A percentile compares a stretch with the other conserved stretches of the same genome.
phyloP scores from a whole-genome alignment of 2,797 vertebrate species.

The Pangasius krempfi region DNA sequence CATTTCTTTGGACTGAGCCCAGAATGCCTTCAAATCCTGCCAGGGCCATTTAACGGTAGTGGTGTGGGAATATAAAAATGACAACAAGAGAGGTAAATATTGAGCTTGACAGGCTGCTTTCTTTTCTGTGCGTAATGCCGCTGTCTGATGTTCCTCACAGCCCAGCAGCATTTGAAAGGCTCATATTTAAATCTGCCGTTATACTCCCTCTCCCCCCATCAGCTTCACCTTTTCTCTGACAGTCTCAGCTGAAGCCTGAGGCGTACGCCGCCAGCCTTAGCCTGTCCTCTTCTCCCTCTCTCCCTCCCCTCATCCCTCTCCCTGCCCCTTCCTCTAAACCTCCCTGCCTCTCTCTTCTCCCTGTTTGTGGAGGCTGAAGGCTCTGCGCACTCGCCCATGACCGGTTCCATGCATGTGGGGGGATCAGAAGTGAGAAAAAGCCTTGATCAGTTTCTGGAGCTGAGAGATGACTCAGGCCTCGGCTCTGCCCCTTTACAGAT shows the following conservation, averaged over 20 bases:
- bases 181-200: slow-evolving; percentile 55
- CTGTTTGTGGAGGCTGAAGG: slow-evolving; percentile 41
- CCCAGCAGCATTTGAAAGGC: slow-evolving; percentile 50
- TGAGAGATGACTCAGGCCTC: slow-evolving; percentile 69
- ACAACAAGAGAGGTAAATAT: slow-evolving; percentile 34
- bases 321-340: slow-evolving; percentile 26
- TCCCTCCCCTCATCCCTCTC: slow-evolving; percentile 14
- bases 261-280: slow-evolving; percentile 54
- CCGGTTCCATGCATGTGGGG: slow-evolving; percentile 56
- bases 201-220: slow-evolving; percentile 48
- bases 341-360: slow-evolving; percentile 36
- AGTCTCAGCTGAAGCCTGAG: slow-evolving; percentile 56
- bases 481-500: slow-evolving; percentile 66
- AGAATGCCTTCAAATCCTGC: slow-evolving; percentile 1
- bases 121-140: slow-evolving; percentile 35
- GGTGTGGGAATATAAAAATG: slow-evolving; percentile 18
- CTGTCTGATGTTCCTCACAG: slow-evolving; percentile 45
- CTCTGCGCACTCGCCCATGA: slow-evolving; percentile 56
- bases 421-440: slow-evolving; percentile 62
- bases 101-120: slow-evolving; percentile 32
- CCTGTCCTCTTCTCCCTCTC: slow-evolving; percentile 32
- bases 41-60: slow-evolving; percentile 34
- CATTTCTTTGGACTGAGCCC: not conserved
- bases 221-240: slow-evolving; percentile 52
- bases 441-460: slow-evolving; percentile 72